A percentile compares a stretch with the other conserved stretches of the same genome.
These are phyloP conservation scores for Macrosoma leucophasiata DNA, from an alignment of 2,888 invertebrate species.

Conservation along the genomic window DNA sequence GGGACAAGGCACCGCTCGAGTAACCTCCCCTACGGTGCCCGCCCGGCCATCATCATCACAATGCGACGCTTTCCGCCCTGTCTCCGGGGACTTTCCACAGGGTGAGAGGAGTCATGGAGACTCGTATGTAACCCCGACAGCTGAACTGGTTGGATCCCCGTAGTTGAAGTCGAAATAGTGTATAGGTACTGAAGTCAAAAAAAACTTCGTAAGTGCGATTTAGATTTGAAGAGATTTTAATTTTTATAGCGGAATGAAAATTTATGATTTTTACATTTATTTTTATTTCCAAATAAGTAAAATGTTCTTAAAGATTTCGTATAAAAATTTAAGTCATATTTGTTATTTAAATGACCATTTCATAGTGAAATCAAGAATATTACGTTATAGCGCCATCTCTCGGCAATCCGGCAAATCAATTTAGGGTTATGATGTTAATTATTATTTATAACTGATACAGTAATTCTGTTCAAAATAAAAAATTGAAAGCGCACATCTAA, in stretches of 20 bases:
- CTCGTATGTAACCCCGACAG: constrained; percentile 65
- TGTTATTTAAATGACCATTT: neutral
- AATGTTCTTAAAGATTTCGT: neutral
- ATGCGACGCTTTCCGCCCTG: constrained; percentile 66
- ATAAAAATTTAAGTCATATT: neutral
- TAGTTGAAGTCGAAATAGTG: rapidly evolving
- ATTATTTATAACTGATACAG: neutral
- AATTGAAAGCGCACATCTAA: constrained; percentile 6
- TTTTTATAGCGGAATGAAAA: neutral
- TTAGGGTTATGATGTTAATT: neutral
- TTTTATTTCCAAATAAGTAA: neutral
- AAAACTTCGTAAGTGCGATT: constrained; percentile 45
- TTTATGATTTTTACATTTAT: neutral
- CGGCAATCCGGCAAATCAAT: constrained; percentile 1
- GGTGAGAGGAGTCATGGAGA: constrained; percentile 49
- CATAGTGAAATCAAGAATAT: neutral
- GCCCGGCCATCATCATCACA: constrained; percentile 48
- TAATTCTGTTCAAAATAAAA: constrained; percentile 12
- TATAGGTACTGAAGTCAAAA: constrained; percentile 19
- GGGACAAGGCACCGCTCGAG: constrained; percentile 45
- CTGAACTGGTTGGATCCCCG: constrained; percentile 65
- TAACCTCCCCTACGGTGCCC: constrained; percentile 50
- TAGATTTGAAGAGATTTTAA: constrained; percentile 25
- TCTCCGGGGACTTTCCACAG: constrained; percentile 77
- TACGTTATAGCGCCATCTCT: constrained; percentile 45